phyloP scores from a whole-genome alignment of 1,140 invertebrate species.

The Tyrophagus putrescentiae region DNA sequence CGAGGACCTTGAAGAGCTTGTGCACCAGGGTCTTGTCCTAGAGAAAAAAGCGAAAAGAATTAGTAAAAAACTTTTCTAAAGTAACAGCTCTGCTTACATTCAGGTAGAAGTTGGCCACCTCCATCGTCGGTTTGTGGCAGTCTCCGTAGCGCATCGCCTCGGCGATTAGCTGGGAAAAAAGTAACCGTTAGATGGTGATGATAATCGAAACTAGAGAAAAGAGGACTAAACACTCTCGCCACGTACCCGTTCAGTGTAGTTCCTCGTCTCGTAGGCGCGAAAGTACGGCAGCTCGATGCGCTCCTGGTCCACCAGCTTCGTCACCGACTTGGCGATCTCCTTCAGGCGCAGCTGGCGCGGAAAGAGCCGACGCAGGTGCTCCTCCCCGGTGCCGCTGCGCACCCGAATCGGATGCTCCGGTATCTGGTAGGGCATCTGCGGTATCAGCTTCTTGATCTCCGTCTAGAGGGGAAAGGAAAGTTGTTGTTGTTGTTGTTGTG shows the following conservation, averaged over 20 bases:
- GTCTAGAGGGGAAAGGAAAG: background rate
- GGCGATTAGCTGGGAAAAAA: slow-evolving; percentile 60
- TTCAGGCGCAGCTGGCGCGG: slow-evolving; percentile 1
- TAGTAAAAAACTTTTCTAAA: slow-evolving; percentile 1
- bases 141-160: slow-evolving; percentile 75
- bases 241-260: slow-evolving; percentile 58
- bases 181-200: slow-evolving; percentile 19
- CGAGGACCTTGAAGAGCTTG: slow-evolving; percentile 82
- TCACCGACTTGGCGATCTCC: slow-evolving; percentile 36
- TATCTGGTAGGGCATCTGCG: slow-evolving; percentile 17
- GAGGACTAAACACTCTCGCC: background rate
- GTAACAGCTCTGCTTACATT: slow-evolving; percentile 31
- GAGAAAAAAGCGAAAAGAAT: slow-evolving; percentile 22
- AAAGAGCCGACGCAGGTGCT: background rate
- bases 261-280: slow-evolving; percentile 63
- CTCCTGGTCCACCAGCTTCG: slow-evolving; percentile 70
- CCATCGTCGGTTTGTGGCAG: slow-evolving; percentile 65
- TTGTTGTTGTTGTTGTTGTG: no score
- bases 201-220: background rate
- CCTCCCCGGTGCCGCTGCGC: background rate
- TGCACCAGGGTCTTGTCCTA: slow-evolving; percentile 72
- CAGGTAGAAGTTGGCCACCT: slow-evolving; percentile 72
- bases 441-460: slow-evolving; percentile 11
- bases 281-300: slow-evolving; percentile 62
- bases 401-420: slow-evolving; percentile 8